Base-by-base conservation (phyloP, 2,888 invertebrate genomes). In the Isotomurus palustris region DNA sequence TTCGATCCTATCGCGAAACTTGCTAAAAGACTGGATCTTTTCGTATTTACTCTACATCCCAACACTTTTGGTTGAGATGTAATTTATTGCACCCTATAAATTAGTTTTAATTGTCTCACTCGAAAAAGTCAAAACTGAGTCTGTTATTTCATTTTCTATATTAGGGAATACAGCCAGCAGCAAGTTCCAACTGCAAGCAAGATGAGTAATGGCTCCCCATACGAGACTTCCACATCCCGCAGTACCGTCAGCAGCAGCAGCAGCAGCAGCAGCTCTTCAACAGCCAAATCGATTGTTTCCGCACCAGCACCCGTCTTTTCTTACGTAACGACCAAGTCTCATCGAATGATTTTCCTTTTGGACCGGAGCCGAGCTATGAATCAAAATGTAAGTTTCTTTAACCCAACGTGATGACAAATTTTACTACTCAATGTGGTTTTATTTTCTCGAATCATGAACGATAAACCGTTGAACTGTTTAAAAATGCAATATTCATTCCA, bases 281-380 rank as follows among this genome's bases (percentile, higher is more conserved):
- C 61, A 47, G 53, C 62, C 35, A 57, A 55, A 53, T 62, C 64
- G 43, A 65, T 65, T 45, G 56, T 61, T 36, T 64, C 64, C 53
- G 62, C 62, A 49, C 62, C 69, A 56, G 49, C 60, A 38, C 65
- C 68, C 54, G 55, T 60, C 40, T 70, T 70, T 58, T 62, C 68
- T 19, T 70, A 66, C 57, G 62, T 66, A 14, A 57, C 67, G 24
- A 64, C 68, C 41, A 70, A 70, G 52, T 67, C 68, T 51, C 70
- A 70, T 51, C 65, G 70, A 10, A 65, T 70, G 53, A 61, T 70
- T 35, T 70, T 70, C 53, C 58, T 70, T n/a, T 58, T 70, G 35
- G 70, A 70, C 62, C 57, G 70, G 35, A 64, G 61, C 48, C 51
- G 58, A 50, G 60, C 65, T 24, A 70, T 70, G 70, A 70, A 67